Percentiles rank a stretch among this genome's conserved stretches.
These are phyloP conservation scores for Escarpia spicata DNA, from an alignment of 2,888 invertebrate species.

Conservation along the genomic window DNA sequence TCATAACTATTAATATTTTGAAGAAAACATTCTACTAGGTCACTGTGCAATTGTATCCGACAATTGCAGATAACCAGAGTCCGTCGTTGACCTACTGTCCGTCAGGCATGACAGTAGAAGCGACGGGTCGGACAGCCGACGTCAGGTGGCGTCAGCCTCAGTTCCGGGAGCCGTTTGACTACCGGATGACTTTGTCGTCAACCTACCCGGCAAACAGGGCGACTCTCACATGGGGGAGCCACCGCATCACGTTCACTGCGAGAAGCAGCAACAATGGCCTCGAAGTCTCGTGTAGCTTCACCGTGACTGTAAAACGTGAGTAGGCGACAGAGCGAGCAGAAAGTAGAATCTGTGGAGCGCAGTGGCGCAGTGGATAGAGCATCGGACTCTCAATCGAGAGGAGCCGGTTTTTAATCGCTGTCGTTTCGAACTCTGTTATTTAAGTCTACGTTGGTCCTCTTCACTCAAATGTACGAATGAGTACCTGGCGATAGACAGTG, in stretches of 20 bases:
- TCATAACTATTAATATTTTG: not conserved
- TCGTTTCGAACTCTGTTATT: no score
- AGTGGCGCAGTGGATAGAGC: no score
- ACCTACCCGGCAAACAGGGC: not conserved
- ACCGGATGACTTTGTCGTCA: constrained; percentile 4
- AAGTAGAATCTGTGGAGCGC: no score
- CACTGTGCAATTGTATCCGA: no score
- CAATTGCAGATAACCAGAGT: not conserved
- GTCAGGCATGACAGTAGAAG: not conserved
- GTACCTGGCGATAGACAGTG: no score
- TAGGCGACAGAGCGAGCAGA: not conserved
- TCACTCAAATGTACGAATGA: no score
- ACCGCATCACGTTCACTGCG: not conserved
- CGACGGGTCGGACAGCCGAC: not conserved
- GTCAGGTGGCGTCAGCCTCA: not conserved
- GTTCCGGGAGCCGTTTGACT: constrained; percentile 14
- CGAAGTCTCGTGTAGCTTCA: not conserved
- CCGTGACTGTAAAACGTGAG: not conserved
- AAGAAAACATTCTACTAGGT: no score
- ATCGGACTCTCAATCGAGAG: no score
- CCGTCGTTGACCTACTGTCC: not conserved
- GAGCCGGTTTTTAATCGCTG: no score
- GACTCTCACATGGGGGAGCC: not conserved
- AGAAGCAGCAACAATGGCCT: not conserved
- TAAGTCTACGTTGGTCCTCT: no score